Percentiles rank a stretch among this genome's conserved stretches.
These are phyloP conservation scores for Craseonycteris thonglongyai DNA, from an alignment of 2,113 vertebrate species.

Conservation along the genomic window DNA sequence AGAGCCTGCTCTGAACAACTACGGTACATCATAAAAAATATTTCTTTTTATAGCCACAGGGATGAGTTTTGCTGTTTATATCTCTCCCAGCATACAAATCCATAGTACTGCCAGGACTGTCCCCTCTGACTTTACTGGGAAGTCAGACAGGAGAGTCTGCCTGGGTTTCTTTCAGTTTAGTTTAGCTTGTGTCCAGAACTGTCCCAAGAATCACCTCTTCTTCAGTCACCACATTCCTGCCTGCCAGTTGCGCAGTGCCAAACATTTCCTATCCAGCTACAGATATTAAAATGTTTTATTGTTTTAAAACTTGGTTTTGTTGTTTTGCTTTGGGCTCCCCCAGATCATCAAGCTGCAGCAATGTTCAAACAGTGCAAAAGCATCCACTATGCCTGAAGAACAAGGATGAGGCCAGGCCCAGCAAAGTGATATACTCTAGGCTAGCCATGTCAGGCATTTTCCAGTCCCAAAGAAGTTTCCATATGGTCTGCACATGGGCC, in stretches of 20 bases:
- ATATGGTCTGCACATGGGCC: neutral
- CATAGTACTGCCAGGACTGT: slow-evolving; percentile 15
- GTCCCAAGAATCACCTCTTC: slow-evolving; percentile 6
- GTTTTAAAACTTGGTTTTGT: slow-evolving; percentile 55
- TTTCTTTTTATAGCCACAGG: slow-evolving; percentile 55
- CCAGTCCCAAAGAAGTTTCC: slow-evolving; percentile 22
- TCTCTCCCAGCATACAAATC: slow-evolving; percentile 38
- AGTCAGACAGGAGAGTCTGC: slow-evolving; percentile 26
- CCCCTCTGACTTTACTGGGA: slow-evolving; percentile 48
- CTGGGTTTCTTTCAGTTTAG: neutral
- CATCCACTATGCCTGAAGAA: neutral
- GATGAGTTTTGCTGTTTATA: slow-evolving; percentile 48
- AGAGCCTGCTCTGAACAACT: slow-evolving; percentile 52
- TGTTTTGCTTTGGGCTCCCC: neutral
- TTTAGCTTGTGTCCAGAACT: slow-evolving; percentile 26
- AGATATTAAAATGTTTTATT: slow-evolving; percentile 62
- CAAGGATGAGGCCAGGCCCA: neutral
- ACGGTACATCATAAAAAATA: slow-evolving; percentile 48
- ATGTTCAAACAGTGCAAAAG: neutral
- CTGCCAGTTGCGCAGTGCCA: slow-evolving; percentile 48
- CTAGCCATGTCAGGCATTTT: slow-evolving; percentile 16
- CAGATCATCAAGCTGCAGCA: slow-evolving; percentile 29
- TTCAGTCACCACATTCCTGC: neutral
- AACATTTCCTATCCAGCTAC: slow-evolving; percentile 53
- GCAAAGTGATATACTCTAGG: slow-evolving; percentile 18